Evolutionary conservation across 2,888 invertebrate genomes (phyloP), one percentile per base, ranked within the genome.

Genomic region (Protonemura montana): DNA sequence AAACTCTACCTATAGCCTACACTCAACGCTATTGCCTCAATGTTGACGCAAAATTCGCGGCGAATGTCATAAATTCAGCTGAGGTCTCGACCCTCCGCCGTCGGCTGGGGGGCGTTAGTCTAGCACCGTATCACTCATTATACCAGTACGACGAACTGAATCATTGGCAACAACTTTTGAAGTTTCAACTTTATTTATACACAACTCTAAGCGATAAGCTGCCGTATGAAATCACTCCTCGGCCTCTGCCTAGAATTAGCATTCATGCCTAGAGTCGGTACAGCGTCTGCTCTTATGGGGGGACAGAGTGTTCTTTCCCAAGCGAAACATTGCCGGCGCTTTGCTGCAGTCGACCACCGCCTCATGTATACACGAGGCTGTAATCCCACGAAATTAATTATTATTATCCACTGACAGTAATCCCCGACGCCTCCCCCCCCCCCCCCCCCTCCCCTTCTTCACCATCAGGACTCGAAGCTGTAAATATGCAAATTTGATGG

Each of bases 401-500:
- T 78, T 78, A 78, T 28, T 78, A 78, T 78, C 78, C 26, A 27
- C 78, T 28, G 26, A 27, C 78, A 26, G 78, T 28, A 78, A 78
- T 28, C 78, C 28, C 78, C 78, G 27, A 13, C 21, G 26, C 78
- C 78, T 78, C 78, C 28, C 78, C 78, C 78, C 25, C 78, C 26
- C 26, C 78, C n/a, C 1, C n/a, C 13, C 28, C 78, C 6, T 35
- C 35, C 35, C 5, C 35, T 6, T 10, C 35, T 10, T 10, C 26
- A 27, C 27, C 28, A 78, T 27, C 28, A 78, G 27, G 78, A 27
- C 27, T 78, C 26, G 10, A 78, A 26, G 78, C 28, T 27, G 26
- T 26, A 26, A 78, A 78, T 28, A 78, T 78, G 78, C 78, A 78
- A 78, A 78, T 78, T 78, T 78, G 78, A 78, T 78, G 28, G 78